Conservation (phyloP, 2,797 vertebrate species). For the Myoxocephalus aenaeus region DNA sequence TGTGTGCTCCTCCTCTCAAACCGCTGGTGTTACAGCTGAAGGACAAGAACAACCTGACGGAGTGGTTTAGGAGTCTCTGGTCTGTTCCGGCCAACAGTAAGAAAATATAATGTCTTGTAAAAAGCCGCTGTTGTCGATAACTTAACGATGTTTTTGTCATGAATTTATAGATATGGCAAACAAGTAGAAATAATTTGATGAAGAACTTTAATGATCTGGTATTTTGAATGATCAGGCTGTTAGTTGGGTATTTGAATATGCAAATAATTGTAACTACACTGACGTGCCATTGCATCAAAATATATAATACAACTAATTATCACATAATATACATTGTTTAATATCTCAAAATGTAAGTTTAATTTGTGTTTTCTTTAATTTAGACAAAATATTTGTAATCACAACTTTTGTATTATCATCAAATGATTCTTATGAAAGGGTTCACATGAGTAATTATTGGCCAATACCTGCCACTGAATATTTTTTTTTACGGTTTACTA, state of each 20-base stretch:
- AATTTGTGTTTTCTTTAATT: not conserved
- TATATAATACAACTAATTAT: no score
- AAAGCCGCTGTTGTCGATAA: not conserved
- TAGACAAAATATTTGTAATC: not conserved
- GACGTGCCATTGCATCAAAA: no score
- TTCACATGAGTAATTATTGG: not conserved
- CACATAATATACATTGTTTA: not conserved
- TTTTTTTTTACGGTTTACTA: not conserved
- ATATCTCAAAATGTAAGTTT: not conserved
- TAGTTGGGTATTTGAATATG: not conserved
- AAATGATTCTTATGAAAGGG: not conserved
- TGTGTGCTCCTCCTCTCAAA: conserved; percentile 79
- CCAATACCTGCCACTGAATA: not conserved
- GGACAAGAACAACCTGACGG: conserved; percentile 73
- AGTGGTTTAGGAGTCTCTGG: conserved; percentile 82
- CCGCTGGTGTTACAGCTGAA: conserved; percentile 71
- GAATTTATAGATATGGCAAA: not conserved
- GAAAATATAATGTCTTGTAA: not conserved
- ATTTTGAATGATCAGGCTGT: not conserved
- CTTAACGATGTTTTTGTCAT: not conserved
- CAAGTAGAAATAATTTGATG: not conserved
- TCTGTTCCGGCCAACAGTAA: conserved; percentile 59
- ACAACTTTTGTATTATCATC: not conserved
- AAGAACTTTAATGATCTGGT: no score
- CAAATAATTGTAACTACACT: not conserved